Evolutionary conservation across 2,113 vertebrate genomes (phyloP), one percentile per base, ranked within the genome.

Genomic region (Sitta europaea): DNA sequence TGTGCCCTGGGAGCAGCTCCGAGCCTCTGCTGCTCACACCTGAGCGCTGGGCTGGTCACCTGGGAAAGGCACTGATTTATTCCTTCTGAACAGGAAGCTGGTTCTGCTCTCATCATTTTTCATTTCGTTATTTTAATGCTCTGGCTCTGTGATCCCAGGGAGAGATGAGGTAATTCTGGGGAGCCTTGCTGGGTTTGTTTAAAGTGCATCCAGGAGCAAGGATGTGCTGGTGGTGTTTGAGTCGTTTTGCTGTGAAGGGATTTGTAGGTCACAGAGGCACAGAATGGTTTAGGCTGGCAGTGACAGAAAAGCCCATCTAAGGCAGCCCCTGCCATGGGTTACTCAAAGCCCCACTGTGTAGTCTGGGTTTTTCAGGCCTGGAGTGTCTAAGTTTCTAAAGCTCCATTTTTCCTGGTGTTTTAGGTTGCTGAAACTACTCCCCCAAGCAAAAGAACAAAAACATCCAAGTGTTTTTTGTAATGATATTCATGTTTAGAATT

Each of bases 181-280:
- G 81, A 85, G 21, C 36, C 53, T 67, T 43, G 36, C 61, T 75
- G 78, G 10, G 82, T 75, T 95, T 86, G 75, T 90, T 93, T 80
- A 86, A 90, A 97, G 88, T 62, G 59, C 62, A 90, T 86, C 84
- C 92, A 92, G 85, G 74, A 91, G 62, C 70, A 59, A 31, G 70
- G 45, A 63, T 2, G 48, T 55, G 19, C 57, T 55, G 57, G 43
- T 74, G 89, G 53, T 61, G 72, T 55, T 75, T 71, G 81, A 90
- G 74, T 45, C n/a, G 24, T 59, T 94, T 67, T 67, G 73, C 55
- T 94, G 53, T 45, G 29, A 47, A 21, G 87, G 75, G 73, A 15
- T 85, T 90, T 55, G 90, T 72, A 81, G 66, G 50, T 40, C n/a
- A 51, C 12, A 38, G 43, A 71, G 25, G 8, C 50, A 38, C 5